Percentiles rank a stretch among this genome's conserved stretches.
Evolutionary conservation across 2,888 invertebrate genomes (phyloP).

Genomic region (Apamea anceps): DNA sequence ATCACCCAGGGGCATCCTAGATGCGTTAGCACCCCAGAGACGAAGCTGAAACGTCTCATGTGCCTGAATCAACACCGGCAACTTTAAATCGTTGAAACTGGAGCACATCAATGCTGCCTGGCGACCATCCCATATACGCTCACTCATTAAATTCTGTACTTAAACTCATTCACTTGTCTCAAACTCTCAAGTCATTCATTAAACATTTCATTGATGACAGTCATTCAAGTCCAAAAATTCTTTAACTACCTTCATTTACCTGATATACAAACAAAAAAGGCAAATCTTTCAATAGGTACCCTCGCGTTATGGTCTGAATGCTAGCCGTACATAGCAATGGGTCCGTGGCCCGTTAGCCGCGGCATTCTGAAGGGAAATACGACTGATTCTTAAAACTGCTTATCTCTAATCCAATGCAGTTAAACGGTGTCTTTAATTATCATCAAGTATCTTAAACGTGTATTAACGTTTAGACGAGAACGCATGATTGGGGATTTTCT

Average conservation of each 20-base stretch:
- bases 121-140: conserved; percentile 12
- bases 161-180: conserved; percentile 27
- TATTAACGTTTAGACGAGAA: conserved; percentile 1
- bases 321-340: conserved; percentile 7
- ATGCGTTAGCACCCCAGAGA: background rate
- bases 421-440: conserved; percentile 43
- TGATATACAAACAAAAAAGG: conserved; percentile 3
- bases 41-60: background rate
- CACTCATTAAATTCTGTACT: conserved; percentile 37
- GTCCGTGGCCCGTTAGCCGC: conserved; percentile 9
- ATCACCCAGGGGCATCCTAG: background rate
- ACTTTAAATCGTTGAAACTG: background rate
- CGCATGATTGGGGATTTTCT: background rate
- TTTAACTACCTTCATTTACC: conserved; percentile 36
- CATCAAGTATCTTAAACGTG: conserved; percentile 16
- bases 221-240: conserved; percentile 17
- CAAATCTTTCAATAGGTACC: conserved; percentile 16
- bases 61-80: background rate
- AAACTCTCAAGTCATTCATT: conserved; percentile 34
- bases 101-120: background rate
- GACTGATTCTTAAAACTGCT: conserved; percentile 38
- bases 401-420: conserved; percentile 27
- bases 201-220: conserved; percentile 23
- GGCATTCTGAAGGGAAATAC: conserved; percentile 20
- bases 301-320: background rate